Percentiles rank a stretch among this genome's conserved stretches.
Evolutionary conservation across 2,888 invertebrate species (phyloP).

Genomic region (Drosophila austrosaltans): DNA sequence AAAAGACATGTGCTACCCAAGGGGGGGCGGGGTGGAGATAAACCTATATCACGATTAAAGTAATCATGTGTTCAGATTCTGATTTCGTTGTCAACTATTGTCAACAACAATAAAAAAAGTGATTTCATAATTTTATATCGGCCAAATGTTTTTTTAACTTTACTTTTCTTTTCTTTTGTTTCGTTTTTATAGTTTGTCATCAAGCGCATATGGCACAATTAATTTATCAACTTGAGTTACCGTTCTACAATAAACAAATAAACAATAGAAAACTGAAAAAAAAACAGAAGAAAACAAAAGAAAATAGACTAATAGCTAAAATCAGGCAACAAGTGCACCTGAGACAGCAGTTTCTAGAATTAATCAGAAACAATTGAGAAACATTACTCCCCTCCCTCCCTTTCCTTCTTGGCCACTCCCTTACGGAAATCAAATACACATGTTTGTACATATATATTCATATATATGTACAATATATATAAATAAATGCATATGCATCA

Average conservation of each 20-base stretch:
- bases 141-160: too few species aligned
- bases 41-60: conserved; percentile 50
- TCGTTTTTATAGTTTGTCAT: conserved; percentile 36
- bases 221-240: conserved; percentile 49
- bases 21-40: conserved; percentile 31
- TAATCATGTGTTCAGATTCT: conserved; percentile 38
- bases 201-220: conserved; percentile 54
- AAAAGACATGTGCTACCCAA: conserved; percentile 60
- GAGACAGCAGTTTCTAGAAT: conserved; percentile 11
- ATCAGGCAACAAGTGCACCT: background rate
- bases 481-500: background rate
- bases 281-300: too few species aligned
- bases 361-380: conserved; percentile 6
- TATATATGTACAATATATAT: background rate
- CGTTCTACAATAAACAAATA: conserved; percentile 38
- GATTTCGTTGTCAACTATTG: conserved; percentile 24
- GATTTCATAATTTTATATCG: conserved; percentile 63
- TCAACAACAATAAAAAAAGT: conserved; percentile 29
- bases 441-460: too few species aligned
- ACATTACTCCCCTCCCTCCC: background rate
- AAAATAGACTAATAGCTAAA: background rate
- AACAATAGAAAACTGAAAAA: conserved; percentile 18
- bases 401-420: background rate
- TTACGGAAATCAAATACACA: conserved; percentile 7
- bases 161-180: conserved; percentile 56